phyloP scores from a whole-genome alignment of 2,888 invertebrate genomes.

The Mesorhabditis sp. region DNA sequence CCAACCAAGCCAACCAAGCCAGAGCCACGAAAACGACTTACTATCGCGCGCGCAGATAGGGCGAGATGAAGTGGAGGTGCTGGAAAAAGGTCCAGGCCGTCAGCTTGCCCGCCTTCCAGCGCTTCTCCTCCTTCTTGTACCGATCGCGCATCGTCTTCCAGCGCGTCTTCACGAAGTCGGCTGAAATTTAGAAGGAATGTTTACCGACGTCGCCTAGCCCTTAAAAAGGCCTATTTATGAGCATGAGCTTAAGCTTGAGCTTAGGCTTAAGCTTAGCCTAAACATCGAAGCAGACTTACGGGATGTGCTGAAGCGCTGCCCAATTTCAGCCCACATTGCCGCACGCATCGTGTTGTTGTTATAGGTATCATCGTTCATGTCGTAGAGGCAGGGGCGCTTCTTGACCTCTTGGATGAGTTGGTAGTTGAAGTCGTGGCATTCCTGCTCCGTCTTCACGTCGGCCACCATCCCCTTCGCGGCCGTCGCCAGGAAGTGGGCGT shows the following conservation, averaged over 20 bases:
- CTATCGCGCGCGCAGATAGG: conserved; percentile 27
- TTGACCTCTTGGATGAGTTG: conserved; percentile 13
- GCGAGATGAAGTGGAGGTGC: conserved; percentile 32
- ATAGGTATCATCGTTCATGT: conserved; percentile 32
- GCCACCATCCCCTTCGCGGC: background rate
- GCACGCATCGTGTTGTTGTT: conserved; percentile 29
- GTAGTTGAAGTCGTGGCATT: background rate
- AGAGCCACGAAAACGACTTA: background rate
- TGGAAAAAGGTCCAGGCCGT: conserved; percentile 33
- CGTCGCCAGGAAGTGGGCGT: background rate
- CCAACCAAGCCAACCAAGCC: too few species aligned
- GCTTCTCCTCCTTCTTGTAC: conserved; percentile 47
- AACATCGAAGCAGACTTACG: conserved; percentile 14
- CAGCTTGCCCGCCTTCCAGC: conserved; percentile 22
- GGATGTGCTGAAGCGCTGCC: conserved; percentile 21
- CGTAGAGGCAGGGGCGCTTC: conserved; percentile 28
- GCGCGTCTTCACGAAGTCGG: conserved; percentile 44
- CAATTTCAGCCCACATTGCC: conserved; percentile 31
- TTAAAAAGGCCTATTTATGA: background rate
- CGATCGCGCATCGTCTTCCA: conserved; percentile 52
- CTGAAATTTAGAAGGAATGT: conserved; percentile 11
- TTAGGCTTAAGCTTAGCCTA: too few species aligned
- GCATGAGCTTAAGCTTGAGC: too few species aligned
- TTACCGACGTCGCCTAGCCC: background rate
- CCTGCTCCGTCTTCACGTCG: background rate